These are phyloP conservation scores for Crambe crambe DNA, from an alignment of 37 sponge, comb jelly and placozoan species.

Conservation along the genomic window DNA sequence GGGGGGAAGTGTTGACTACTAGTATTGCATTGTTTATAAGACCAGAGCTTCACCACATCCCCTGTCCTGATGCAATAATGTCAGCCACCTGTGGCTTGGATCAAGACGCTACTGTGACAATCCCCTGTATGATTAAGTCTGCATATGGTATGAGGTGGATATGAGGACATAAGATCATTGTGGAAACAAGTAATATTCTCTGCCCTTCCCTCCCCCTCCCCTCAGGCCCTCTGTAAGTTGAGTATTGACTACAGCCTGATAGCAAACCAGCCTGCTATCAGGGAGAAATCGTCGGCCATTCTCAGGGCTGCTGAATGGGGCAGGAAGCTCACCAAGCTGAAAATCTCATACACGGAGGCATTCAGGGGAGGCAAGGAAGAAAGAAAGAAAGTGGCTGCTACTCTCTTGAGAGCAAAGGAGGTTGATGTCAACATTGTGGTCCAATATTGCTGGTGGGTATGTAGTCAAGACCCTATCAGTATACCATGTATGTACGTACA, in stretches of 20 bases:
- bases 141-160: too few species aligned
- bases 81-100: too few species aligned
- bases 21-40: too few species aligned
- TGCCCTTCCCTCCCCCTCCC: too few species aligned
- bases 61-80: too few species aligned
- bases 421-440: constrained; percentile 9
- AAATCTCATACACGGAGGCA: constrained; percentile 59
- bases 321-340: constrained; percentile 42
- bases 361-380: constrained; percentile 47
- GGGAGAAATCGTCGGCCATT: constrained; percentile 14
- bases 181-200: too few species aligned
- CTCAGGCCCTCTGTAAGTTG: constrained; percentile 58
- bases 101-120: too few species aligned
- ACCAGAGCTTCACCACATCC: too few species aligned
- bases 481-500: not conserved
- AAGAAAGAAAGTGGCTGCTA: constrained; percentile 39
- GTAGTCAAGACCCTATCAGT: too few species aligned
- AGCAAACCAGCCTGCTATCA: not conserved
- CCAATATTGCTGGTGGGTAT: constrained; percentile 38
- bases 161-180: too few species aligned
- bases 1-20: too few species aligned
- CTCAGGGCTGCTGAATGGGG: constrained; percentile 64
- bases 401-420: constrained; percentile 31
- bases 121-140: too few species aligned
- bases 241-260: constrained; percentile 29